Evolutionary conservation across 2,113 vertebrate species (phyloP).

Genomic region (Leucoraja erinaceus): DNA sequence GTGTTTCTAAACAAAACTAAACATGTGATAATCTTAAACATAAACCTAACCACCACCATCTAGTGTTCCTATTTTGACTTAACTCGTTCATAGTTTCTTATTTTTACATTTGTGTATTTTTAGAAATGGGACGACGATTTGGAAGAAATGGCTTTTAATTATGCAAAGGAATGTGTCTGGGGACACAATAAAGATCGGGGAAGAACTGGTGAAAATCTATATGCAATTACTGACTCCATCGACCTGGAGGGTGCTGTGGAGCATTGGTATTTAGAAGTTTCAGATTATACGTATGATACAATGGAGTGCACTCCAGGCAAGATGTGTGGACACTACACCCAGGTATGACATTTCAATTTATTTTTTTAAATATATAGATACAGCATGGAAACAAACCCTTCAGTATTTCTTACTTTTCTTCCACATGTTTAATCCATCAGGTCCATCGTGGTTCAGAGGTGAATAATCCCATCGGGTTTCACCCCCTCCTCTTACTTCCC

Average conservation of each 20-base stretch:
- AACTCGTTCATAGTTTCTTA: not conserved
- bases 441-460: no score
- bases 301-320: not conserved
- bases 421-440: no score
- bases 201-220: constrained; percentile 25
- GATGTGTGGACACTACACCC: constrained; percentile 26
- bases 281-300: not conserved
- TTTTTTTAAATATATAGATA: no score
- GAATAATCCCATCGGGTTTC: no score
- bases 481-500: no score
- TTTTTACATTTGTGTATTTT: not conserved
- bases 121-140: constrained; percentile 30
- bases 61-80: not conserved
- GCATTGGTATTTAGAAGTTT: not conserved
- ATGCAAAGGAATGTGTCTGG: constrained; percentile 2
- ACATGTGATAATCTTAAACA: no score
- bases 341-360: not conserved
- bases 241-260: not conserved
- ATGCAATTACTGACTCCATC: not conserved
- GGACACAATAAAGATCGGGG: constrained; percentile 11
- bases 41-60: no score
- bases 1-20: no score
- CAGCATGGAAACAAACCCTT: no score
- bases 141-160: not conserved
- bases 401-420: no score